Conservation (phyloP, 2,888 invertebrate species). For the Pseudeuparius sepicola region DNA sequence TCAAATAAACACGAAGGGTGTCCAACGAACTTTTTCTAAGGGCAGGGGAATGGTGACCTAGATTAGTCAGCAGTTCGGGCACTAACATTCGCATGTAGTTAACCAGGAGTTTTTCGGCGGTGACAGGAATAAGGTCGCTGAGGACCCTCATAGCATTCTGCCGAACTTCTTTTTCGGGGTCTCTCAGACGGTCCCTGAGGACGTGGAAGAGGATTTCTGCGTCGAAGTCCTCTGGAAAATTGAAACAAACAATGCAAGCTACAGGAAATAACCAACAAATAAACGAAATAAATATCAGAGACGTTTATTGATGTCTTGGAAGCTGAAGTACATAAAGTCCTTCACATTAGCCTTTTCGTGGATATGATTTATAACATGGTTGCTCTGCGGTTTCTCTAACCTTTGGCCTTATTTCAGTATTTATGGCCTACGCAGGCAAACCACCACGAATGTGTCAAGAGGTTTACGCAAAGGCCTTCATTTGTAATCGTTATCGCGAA, state of each 20-base stretch:
- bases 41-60: constrained; percentile 71
- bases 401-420: too few relatives aligned
- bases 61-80: constrained; percentile 63
- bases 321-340: too few relatives aligned
- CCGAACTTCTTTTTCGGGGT: constrained; percentile 77
- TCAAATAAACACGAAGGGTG: constrained; percentile 61
- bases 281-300: too few relatives aligned
- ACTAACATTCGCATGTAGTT: constrained; percentile 52
- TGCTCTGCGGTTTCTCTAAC: too few relatives aligned
- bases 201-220: constrained; percentile 19
- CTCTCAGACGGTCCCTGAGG: constrained; percentile 54
- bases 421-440: too few relatives aligned
- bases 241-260: constrained; percentile 4
- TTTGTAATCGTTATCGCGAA: too few relatives aligned
- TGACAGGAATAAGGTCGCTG: constrained; percentile 66
- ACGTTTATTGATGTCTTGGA: too few relatives aligned
- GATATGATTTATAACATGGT: too few relatives aligned
- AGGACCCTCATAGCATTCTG: constrained; percentile 73
- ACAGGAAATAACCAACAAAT: too few relatives aligned
- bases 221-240: constrained; percentile 28
- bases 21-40: constrained; percentile 72
- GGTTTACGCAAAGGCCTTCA: too few relatives aligned
- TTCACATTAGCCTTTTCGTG: too few relatives aligned
- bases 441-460: too few relatives aligned
- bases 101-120: constrained; percentile 54